Evolutionary conservation across 2,888 invertebrate species (phyloP).

Genomic region (Perizoma affinitatum): DNA sequence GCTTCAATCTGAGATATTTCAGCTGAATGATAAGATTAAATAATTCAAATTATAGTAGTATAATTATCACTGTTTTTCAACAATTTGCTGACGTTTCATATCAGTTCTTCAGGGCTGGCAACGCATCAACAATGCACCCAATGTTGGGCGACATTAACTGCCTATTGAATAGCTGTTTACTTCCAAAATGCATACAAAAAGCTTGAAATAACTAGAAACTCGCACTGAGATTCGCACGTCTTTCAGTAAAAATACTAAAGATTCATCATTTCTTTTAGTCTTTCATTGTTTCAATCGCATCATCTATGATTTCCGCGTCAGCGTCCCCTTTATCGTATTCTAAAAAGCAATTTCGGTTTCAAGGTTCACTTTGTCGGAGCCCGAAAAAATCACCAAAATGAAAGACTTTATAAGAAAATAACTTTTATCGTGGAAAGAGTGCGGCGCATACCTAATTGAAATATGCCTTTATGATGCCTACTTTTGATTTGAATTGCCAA

Average conservation of each 20-base stretch:
- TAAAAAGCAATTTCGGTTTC: slow-evolving; percentile 59
- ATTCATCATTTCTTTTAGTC: slow-evolving; percentile 35
- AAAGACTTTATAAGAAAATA: slow-evolving; percentile 47
- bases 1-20: no score
- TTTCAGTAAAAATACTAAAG: slow-evolving; percentile 16
- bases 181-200: no score
- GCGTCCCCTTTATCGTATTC: slow-evolving; percentile 40
- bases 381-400: slow-evolving; percentile 54
- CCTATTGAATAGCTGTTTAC: no score
- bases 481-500: slow-evolving; percentile 14
- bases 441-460: slow-evolving; percentile 14
- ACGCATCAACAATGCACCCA: no score
- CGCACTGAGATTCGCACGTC: background rate
- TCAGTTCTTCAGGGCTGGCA: no score
- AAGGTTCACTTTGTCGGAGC: slow-evolving; percentile 49
- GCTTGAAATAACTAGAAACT: no score
- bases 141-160: no score
- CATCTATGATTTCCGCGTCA: slow-evolving; percentile 35
- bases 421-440: slow-evolving; percentile 35
- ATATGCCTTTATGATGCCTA: slow-evolving; percentile 14
- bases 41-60: no score
- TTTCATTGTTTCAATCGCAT: slow-evolving; percentile 45
- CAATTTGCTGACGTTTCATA: no score
- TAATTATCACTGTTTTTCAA: no score
- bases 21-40: no score